phyloP scores from a whole-genome alignment of 2,113 vertebrate genomes.

The Muntiacus muntjak region DNA sequence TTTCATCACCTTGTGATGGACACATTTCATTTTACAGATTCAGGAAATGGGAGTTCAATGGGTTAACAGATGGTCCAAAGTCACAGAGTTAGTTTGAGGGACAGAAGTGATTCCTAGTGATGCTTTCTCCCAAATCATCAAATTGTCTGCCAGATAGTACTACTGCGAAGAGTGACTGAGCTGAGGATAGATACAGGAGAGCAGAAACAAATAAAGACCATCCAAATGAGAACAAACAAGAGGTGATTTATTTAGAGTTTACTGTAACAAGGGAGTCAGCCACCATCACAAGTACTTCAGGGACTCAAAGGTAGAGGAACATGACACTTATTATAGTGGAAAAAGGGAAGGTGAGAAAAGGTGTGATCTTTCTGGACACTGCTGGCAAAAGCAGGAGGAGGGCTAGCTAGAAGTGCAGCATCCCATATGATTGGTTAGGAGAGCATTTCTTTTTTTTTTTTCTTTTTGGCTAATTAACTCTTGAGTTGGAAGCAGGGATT shows the following conservation, averaged over 20 bases:
- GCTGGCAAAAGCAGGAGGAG: neutral
- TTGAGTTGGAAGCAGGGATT: neutral
- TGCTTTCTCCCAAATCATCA: neutral
- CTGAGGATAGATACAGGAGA: neutral
- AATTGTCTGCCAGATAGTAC: neutral
- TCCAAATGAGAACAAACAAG: neutral
- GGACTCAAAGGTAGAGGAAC: neutral
- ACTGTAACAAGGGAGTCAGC: neutral
- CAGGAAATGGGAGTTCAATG: neutral
- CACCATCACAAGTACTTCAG: neutral
- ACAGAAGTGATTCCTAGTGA: neutral
- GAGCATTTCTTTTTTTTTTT: neutral
- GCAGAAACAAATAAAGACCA: neutral
- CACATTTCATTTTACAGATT: neutral
- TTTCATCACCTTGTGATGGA: neutral
- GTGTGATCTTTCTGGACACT: neutral
- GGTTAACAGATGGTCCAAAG: neutral
- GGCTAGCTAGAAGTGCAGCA: neutral
- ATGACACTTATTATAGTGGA: neutral
- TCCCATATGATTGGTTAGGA: neutral
- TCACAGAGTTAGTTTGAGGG: neutral
- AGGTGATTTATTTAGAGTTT: neutral
- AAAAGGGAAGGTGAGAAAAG: neutral
- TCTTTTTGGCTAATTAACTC: neutral
- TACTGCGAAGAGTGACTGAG: neutral